Conservation (phyloP, 2,113 vertebrate genomes). For the Mus spicilegus region DNA sequence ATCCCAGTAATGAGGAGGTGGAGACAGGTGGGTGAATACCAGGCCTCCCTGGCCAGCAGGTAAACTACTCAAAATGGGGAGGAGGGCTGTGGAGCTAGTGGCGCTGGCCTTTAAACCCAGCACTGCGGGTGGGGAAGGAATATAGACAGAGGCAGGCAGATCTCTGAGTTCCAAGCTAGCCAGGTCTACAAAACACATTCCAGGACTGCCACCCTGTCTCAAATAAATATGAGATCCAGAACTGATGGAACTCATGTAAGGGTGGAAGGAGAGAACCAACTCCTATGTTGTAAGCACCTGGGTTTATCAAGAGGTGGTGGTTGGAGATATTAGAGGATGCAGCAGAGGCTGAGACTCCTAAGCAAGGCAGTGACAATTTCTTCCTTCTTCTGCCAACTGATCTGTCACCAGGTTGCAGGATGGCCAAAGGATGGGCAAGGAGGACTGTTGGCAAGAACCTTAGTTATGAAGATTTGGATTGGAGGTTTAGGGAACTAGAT, state of each 20-base stretch:
- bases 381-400: not conserved
- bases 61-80: not conserved
- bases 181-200: not conserved
- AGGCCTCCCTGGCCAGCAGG: not conserved
- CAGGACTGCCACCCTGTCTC: too few species aligned
- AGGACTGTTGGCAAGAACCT: not conserved
- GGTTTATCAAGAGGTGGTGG: slow-evolving; percentile 7
- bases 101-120: not conserved
- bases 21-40: not conserved
- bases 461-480: not conserved
- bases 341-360: not conserved
- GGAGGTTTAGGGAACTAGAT: not conserved
- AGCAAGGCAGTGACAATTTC: not conserved
- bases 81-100: too few species aligned
- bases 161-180: not conserved
- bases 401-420: not conserved
- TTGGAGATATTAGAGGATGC: not conserved
- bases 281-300: not conserved
- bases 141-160: not conserved
- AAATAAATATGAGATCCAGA: too few species aligned
- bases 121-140: not conserved
- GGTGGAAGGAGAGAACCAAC: not conserved
- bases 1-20: not conserved
- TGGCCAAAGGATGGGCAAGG: not conserved
- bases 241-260: not conserved